Conservation (phyloP, 2,888 invertebrate species). For the Adelphocoris suturalis region DNA sequence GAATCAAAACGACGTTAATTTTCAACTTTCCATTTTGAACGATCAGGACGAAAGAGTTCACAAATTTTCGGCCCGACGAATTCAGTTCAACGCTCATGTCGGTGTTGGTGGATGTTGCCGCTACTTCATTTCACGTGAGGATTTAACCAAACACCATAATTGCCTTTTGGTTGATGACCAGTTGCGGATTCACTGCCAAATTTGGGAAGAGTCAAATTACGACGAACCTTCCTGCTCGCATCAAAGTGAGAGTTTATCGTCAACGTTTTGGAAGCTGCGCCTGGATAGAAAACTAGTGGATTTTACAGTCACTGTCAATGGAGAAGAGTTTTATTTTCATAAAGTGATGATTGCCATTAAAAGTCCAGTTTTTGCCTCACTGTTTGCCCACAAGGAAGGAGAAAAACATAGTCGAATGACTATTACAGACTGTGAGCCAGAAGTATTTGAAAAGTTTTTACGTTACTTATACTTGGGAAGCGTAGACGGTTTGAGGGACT, state of each 20-base stretch:
- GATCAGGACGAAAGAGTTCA: background rate
- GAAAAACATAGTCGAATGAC: background rate
- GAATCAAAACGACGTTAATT: slow-evolving; percentile 5
- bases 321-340: background rate
- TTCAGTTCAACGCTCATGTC: background rate
- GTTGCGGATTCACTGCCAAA: background rate
- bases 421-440: background rate
- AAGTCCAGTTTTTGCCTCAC: background rate
- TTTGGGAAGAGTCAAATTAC: background rate
- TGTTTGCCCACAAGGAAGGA: background rate
- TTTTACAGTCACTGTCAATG: background rate
- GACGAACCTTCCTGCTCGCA: background rate
- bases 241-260: background rate
- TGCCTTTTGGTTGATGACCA: background rate
- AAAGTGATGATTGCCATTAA: background rate
- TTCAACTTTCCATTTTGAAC: background rate
- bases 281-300: background rate
- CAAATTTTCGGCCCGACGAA: background rate
- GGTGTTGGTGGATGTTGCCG: background rate
- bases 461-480: background rate
- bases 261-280: background rate
- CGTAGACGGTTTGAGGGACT: background rate
- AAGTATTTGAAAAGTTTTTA: slow-evolving; percentile 2
- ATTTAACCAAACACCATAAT: background rate
- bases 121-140: background rate